phyloP scores from a whole-genome alignment of 2,797 vertebrate species.

The Gymnothorax javanicus region DNA sequence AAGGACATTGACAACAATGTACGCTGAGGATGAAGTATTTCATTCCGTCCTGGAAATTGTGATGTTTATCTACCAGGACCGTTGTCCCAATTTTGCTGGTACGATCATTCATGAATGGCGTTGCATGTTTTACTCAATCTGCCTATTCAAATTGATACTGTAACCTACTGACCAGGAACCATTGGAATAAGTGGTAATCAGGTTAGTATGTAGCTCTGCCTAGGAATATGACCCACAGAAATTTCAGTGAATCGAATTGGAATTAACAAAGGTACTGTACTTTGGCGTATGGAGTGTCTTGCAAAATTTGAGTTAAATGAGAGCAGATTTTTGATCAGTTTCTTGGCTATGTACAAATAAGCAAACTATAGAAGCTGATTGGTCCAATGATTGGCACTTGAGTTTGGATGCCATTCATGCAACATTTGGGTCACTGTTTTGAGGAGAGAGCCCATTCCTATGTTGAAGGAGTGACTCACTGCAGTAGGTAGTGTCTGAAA shows the following conservation, averaged over 20 bases:
- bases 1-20: neutral
- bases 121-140: neutral
- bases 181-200: conserved; percentile 4
- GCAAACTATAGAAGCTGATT: neutral
- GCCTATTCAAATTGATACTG: neutral
- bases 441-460: neutral
- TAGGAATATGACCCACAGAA: neutral
- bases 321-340: neutral
- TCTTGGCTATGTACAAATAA: neutral
- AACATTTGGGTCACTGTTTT: neutral
- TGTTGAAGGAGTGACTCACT: neutral
- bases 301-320: neutral
- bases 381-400: neutral
- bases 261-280: neutral
- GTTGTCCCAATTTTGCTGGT: too few species aligned
- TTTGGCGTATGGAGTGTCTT: neutral
- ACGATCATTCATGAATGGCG: neutral
- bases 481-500: neutral
- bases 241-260: neutral
- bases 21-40: neutral
- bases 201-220: neutral
- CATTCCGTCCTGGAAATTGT: neutral
- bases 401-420: neutral
- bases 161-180: neutral
- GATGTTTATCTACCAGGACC: neutral